Evolutionary conservation across 1,140 invertebrate genomes (phyloP).

Genomic region (Ostrea edulis): DNA sequence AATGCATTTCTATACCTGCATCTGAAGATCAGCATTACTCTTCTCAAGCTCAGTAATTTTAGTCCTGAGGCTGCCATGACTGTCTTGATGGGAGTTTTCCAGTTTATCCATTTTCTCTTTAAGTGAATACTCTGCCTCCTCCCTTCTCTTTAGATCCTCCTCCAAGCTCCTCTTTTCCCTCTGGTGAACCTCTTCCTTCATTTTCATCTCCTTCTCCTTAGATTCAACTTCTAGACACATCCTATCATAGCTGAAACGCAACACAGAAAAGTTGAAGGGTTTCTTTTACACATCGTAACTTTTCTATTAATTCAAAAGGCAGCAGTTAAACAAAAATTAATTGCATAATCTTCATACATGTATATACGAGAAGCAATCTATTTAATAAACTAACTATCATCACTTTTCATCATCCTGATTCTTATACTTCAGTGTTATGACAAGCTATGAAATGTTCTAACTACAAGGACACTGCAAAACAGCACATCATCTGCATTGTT

Average conservation of each 20-base stretch:
- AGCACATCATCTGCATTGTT: no score
- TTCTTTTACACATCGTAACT: no score
- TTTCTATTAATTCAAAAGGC: no score
- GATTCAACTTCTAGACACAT: slow-evolving; percentile 62
- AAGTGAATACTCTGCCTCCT: slow-evolving; percentile 30
- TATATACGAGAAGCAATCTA: no score
- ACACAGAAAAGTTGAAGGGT: slow-evolving; percentile 13
- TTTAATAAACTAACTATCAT: no score
- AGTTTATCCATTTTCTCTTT: slow-evolving; percentile 44
- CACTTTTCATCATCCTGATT: no score
- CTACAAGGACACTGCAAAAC: no score
- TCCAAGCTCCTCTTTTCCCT: slow-evolving; percentile 46
- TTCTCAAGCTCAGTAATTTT: slow-evolving; percentile 60
- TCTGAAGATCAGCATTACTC: slow-evolving; percentile 71
- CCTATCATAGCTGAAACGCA: slow-evolving; percentile 55
- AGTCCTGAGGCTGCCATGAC: slow-evolving; percentile 14
- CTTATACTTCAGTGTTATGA: no score
- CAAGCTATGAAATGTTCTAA: no score
- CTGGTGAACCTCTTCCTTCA: slow-evolving; percentile 71
- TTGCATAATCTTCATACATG: no score
- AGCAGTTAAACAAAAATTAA: no score
- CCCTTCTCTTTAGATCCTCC: slow-evolving; percentile 46
- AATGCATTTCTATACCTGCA: slow-evolving; percentile 80
- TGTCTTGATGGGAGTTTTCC: slow-evolving; percentile 45
- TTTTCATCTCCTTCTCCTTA: slow-evolving; percentile 79